Conservation (phyloP, 2,113 vertebrate genomes). For the Hirundichthys speculiger region DNA sequence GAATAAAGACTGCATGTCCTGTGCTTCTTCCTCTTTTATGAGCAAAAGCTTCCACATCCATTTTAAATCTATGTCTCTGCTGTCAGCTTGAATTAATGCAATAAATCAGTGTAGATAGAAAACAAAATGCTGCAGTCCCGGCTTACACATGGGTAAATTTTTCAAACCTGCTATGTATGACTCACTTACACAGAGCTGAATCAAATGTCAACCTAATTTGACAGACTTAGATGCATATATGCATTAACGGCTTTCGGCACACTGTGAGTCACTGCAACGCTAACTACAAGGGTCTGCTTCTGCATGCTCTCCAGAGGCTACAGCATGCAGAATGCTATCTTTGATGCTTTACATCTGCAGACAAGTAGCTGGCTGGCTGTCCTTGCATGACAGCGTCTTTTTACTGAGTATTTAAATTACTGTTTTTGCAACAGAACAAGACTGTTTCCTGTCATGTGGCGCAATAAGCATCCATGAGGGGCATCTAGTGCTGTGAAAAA, state of each 20-base stretch:
- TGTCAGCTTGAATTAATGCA: not conserved
- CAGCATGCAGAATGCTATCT: slow-evolving; percentile 26
- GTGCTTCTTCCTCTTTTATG: too few species aligned
- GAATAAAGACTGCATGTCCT: not conserved
- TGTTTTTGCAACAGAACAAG: not conserved
- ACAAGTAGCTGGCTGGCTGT: slow-evolving; percentile 3
- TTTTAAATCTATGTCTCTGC: not conserved
- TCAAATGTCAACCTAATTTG: slow-evolving; percentile 14
- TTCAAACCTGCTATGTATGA: slow-evolving; percentile 33
- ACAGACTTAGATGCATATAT: slow-evolving; percentile 44
- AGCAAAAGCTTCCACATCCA: slow-evolving; percentile 7
- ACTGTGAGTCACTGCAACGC: slow-evolving; percentile 34
- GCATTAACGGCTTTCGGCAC: slow-evolving; percentile 35
- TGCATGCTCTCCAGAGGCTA: slow-evolving; percentile 24
- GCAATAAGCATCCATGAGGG: not conserved
- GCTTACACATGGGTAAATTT: slow-evolving; percentile 1
- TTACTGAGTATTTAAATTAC: not conserved
- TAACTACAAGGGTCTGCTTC: slow-evolving; percentile 18
- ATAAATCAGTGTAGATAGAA: not conserved
- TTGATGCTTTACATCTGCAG: slow-evolving; percentile 5
- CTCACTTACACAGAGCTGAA: slow-evolving; percentile 20
- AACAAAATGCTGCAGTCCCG: not conserved
- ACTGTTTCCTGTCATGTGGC: not conserved
- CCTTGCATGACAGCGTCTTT: not conserved
- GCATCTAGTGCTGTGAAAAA: not conserved